These are phyloP conservation scores for Epinephelus cyanopodus DNA, from an alignment of 2,113 vertebrate species.

Conservation along the genomic window DNA sequence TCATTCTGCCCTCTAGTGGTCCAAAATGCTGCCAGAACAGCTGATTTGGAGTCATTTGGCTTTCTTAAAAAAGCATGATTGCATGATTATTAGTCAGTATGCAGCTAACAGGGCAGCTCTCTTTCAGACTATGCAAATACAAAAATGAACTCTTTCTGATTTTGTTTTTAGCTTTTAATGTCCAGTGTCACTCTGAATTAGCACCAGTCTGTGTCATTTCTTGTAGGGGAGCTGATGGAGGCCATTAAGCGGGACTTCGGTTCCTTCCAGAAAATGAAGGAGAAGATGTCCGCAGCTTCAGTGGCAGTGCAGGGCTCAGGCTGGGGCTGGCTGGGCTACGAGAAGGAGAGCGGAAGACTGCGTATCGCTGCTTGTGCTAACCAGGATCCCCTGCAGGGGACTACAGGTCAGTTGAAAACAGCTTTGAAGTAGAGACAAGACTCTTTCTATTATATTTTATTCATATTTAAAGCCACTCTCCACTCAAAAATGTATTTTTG, in stretches of 20 bases:
- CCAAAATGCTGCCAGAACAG: neutral
- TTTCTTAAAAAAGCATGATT: neutral
- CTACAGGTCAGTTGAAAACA: constrained; percentile 88
- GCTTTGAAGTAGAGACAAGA: neutral
- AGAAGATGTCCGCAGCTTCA: constrained; percentile 90
- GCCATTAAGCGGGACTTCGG: constrained; percentile 96
- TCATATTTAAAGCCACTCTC: too few relatives aligned
- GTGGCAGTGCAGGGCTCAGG: constrained; percentile 97
- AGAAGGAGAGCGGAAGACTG: constrained; percentile 89
- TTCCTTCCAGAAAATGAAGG: constrained; percentile 94
- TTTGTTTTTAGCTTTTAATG: neutral
- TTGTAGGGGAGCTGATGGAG: constrained; percentile 91
- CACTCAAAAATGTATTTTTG: too few relatives aligned
- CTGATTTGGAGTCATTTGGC: neutral
- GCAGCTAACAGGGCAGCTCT: neutral
- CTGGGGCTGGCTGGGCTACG: constrained; percentile 97
- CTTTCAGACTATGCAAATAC: neutral
- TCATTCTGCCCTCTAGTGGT: constrained; percentile 25
- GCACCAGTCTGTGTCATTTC: constrained; percentile 3
- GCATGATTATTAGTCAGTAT: neutral
- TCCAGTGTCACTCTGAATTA: neutral
- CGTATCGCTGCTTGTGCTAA: constrained; percentile 92
- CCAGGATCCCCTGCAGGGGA: constrained; percentile 96
- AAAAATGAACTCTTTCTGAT: neutral
- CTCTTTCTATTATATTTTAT: too few relatives aligned